Base-by-base conservation (phyloP, 2,888 invertebrate species). In the Apodemia zela region DNA sequence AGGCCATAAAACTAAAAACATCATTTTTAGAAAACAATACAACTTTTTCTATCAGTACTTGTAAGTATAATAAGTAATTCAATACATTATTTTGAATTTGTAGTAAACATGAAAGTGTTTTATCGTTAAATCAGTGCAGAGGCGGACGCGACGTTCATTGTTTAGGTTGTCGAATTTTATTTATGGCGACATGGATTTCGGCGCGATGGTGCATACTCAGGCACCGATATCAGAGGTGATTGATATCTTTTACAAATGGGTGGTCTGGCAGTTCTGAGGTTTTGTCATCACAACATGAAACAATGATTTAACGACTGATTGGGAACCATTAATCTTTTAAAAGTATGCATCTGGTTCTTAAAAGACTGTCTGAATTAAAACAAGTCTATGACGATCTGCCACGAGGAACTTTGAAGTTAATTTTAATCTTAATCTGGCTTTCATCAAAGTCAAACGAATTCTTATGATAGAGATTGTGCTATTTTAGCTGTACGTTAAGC, bases 91-190 rank as follows among this genome's bases (percentile, higher is more conserved):
- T 54, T 54, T 54, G n/a, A 15, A 18, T 59, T 59, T 59, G 35
- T 38, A 35, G 59, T 45, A n/a, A 45, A 38, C 29, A 59, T 8
- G 35, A 17, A 35, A 59, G 38, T 59, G 59, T 59, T 69, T 71
- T 84, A 86, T 85, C 86, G 72, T 57, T 63, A 66, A 77, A 85
- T 83, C 80, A 73, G 78, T 76, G 77, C 76, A 78, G 75, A 75
- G 77, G 74, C 74, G 74, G 72, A 35, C 69, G 70, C 75, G 73
- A 71, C 65, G 68, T 67, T 80, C 78, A 88, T 88, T 89, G 87
- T 88, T 79, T 81, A 78, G 77, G 77, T 80, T 63, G 86, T 88
- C 87, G 85, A 87, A 82, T 81, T 81, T 82, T 84, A 85, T 88
- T 88, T 83, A 88, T 78, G 77, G 78, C 75, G 80, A 77, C 77